Evolutionary conservation across 2,888 invertebrate genomes (phyloP), one percentile per base, ranked within the genome.

Genomic region (Drosophila nr. perissopoda): DNA sequence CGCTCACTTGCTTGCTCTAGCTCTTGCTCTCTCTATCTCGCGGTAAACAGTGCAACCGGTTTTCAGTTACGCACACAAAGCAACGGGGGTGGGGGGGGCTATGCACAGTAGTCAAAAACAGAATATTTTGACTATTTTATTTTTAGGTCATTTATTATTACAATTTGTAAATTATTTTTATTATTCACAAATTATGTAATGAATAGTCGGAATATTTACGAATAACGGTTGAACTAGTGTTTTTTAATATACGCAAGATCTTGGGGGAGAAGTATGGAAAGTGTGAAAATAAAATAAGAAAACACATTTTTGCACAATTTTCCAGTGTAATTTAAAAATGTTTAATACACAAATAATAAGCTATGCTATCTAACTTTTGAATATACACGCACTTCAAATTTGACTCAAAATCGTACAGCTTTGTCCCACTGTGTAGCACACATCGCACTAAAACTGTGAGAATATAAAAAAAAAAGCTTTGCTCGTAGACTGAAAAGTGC

Each of bases 31-130:
- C 56, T 58, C 52, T 59, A 57, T 69, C 68, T 71, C 45, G 31
- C 88, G 89, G 90, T 87, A 89, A 89, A 89, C 87, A 87, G 78
- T 87, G 87, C 90, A 87, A 87, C 90, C 87, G 83, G 83, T 87
- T 89, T 84, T 86, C 78, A 76, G 76, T 81, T 75, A 75, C 86
- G 79, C 63, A 83, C 76, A 79, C 58, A 78, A 42, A 38, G 33
- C 40, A 56, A 48, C 49, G 63, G 59, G 42, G 49, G 45, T 45
- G 63, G 59, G 62, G 53, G 53, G 57, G 49, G 21, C n/a, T 36
- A 42, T n/a, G 59, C 59, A 77, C 70, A 64, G 70, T 79, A 60
- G 29, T 29, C 3, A 34, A 48, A 59, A 36, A 25, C 16, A 7
- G 16, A 16, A 16, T 16, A 45, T 25, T 25, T 45, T 45, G 1